Percentiles rank a stretch among this genome's conserved stretches.
These are phyloP conservation scores for Ceratosolen fusciceps DNA, from an alignment of 1,140 invertebrate genomes.

Conservation along the genomic window DNA sequence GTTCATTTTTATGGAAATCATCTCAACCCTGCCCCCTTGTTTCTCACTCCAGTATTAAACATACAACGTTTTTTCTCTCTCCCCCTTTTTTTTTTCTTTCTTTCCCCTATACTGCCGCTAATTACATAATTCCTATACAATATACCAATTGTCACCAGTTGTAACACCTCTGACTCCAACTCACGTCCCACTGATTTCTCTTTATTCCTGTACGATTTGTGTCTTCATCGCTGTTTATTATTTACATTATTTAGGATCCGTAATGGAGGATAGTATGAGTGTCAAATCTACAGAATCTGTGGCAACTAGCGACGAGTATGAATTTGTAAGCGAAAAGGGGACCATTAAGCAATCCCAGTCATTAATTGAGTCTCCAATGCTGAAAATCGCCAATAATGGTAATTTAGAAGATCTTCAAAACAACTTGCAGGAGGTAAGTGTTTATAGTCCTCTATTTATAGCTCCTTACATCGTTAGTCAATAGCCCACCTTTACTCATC, in stretches of 20 bases:
- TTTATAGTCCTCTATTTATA: not conserved
- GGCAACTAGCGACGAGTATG: constrained; percentile 87
- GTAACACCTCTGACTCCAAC: too few species aligned
- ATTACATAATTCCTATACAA: too few species aligned
- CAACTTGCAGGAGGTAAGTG: constrained; percentile 79
- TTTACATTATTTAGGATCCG: constrained; percentile 67
- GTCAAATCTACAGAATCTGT: constrained; percentile 86
- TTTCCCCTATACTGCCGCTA: too few species aligned
- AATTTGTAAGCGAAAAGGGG: constrained; percentile 77
- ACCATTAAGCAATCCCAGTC: constrained; percentile 63
- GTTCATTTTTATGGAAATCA: too few species aligned
- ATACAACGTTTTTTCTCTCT: too few species aligned
- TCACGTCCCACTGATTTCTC: too few species aligned
- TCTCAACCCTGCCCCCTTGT: too few species aligned
- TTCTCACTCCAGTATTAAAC: too few species aligned
- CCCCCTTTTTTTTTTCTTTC: too few species aligned
- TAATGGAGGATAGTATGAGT: constrained; percentile 85
- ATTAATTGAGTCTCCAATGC: constrained; percentile 75
- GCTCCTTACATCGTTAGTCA: not conserved
- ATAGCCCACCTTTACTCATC: not conserved
- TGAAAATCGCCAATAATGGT: constrained; percentile 83
- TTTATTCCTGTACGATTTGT: too few species aligned
- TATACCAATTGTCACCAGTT: too few species aligned
- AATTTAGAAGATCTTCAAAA: constrained; percentile 81
- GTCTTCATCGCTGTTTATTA: too few species aligned